Conservation (phyloP, 1,140 invertebrate species). For the Triops cancriformis region DNA sequence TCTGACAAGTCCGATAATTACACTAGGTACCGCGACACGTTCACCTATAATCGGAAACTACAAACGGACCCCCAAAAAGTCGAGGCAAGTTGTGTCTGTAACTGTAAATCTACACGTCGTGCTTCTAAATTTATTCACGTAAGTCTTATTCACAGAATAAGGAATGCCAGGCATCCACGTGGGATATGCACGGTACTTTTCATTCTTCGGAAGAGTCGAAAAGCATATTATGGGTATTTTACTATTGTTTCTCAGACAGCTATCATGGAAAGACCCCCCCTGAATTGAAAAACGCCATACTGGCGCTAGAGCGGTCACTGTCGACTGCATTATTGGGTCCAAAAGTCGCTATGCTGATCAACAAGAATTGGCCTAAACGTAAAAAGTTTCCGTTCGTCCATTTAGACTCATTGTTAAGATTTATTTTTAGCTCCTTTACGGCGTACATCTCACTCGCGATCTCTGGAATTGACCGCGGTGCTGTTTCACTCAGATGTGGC, state of each 20-base stretch:
- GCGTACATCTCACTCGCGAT: neutral
- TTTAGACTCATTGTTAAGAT: neutral
- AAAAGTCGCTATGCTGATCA: neutral
- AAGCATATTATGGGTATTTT: neutral
- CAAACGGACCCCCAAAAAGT: neutral
- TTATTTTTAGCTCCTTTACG: neutral
- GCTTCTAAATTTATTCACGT: no score
- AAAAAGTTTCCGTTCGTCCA: neutral
- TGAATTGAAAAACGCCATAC: neutral
- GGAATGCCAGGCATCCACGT: neutral
- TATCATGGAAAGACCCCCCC: neutral
- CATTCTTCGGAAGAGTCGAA: neutral
- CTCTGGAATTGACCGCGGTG: neutral
- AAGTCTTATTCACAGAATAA: neutral
- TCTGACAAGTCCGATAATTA: neutral
- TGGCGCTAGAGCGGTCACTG: neutral
- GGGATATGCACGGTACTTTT: neutral
- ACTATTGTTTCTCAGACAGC: neutral
- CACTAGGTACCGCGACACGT: neutral
- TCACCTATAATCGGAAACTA: neutral
- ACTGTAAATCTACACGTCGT: no score
- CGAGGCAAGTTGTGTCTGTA: neutral
- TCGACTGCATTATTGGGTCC: neutral
- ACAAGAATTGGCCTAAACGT: neutral
- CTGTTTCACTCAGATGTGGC: neutral